Percentiles rank a stretch among this genome's conserved stretches.
phyloP scores from a whole-genome alignment of 2,113 vertebrate species.

The Lasiurus borealis region DNA sequence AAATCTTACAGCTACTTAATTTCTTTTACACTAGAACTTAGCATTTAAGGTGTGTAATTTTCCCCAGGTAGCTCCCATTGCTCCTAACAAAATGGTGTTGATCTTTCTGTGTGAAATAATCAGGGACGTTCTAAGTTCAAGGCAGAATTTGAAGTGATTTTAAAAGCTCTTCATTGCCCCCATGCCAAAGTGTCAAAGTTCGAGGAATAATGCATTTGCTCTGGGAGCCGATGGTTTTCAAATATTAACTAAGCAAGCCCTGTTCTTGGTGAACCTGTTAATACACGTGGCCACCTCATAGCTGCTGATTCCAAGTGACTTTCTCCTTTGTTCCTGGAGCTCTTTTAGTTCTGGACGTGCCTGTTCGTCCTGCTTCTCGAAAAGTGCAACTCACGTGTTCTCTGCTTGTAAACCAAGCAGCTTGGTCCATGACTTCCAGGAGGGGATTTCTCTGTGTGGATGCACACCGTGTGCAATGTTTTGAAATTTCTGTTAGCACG shows the following conservation, averaged over 20 bases:
- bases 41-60: background rate
- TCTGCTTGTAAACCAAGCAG: background rate
- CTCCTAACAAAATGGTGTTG: slow-evolving; percentile 21
- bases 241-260: slow-evolving; percentile 65
- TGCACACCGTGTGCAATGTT: background rate
- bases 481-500: background rate
- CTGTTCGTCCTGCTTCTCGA: background rate
- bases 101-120: slow-evolving; percentile 55
- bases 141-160: slow-evolving; percentile 46
- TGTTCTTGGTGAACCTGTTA: background rate
- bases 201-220: too few species aligned
- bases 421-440: background rate
- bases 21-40: slow-evolving; percentile 37
- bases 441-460: background rate
- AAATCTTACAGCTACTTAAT: slow-evolving; percentile 44
- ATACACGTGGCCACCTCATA: background rate
- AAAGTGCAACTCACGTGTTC: background rate
- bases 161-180: background rate
- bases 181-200: slow-evolving; percentile 59
- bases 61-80: background rate
- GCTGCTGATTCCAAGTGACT: background rate
- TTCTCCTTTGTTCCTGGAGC: background rate
- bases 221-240: slow-evolving; percentile 42
- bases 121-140: slow-evolving; percentile 40
- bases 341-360: background rate